phyloP scores from a whole-genome alignment of 2,797 vertebrate genomes.

The Florisuga fusca region DNA sequence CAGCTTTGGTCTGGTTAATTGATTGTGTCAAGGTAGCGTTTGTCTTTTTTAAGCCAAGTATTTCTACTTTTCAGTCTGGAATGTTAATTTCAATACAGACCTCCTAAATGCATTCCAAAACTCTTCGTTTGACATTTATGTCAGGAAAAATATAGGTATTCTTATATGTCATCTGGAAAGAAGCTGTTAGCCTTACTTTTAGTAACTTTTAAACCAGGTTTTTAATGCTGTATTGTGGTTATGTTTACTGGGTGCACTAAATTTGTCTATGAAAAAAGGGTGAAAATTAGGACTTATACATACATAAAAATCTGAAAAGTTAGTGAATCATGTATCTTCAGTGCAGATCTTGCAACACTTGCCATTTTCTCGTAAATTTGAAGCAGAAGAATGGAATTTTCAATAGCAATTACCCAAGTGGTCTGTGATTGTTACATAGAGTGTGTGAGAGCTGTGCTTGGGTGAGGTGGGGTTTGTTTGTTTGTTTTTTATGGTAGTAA shows the following conservation, averaged over 20 bases:
- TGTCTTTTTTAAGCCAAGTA: background rate
- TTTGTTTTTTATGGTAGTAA: background rate
- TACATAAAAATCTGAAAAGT: background rate
- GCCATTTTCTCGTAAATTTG: background rate
- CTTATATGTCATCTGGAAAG: background rate
- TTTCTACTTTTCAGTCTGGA: background rate
- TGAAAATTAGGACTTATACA: fast-evolving
- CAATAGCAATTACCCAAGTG: background rate
- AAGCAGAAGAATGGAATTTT: background rate
- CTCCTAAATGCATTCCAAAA: background rate
- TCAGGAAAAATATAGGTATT: background rate
- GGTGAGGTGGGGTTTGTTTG: fast-evolving
- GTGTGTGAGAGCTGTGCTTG: too few species aligned
- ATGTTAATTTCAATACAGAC: background rate
- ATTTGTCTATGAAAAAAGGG: background rate
- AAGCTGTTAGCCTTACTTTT: background rate
- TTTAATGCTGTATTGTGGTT: background rate
- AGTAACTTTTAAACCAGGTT: background rate
- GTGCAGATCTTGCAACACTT: background rate
- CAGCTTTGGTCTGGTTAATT: constrained; percentile 93
- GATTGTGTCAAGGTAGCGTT: constrained; percentile 89
- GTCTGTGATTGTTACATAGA: background rate
- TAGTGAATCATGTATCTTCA: background rate
- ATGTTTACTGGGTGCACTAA: background rate
- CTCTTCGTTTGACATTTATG: background rate